These are phyloP conservation scores for Drosophila lutescens DNA, from an alignment of 2,888 invertebrate genomes.

Conservation along the genomic window DNA sequence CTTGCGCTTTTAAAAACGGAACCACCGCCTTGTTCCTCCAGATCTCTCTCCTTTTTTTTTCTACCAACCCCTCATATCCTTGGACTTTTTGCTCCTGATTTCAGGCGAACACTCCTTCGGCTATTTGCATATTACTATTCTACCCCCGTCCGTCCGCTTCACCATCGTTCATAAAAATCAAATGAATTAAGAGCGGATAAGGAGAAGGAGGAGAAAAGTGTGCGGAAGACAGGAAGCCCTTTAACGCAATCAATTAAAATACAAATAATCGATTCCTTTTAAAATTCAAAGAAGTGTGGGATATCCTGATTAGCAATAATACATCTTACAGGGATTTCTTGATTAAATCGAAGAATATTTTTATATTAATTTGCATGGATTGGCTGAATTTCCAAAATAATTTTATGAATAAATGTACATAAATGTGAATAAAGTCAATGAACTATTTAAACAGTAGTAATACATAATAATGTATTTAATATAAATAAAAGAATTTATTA, in stretches of 20 bases:
- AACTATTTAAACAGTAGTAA: too few species aligned
- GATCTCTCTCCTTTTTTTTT: not conserved
- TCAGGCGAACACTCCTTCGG: conserved; percentile 36
- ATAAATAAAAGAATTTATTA: too few species aligned
- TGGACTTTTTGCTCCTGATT: conserved; percentile 7
- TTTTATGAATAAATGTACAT: too few species aligned
- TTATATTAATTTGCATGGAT: not conserved
- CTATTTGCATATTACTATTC: conserved; percentile 43
- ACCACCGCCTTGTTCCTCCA: conserved; percentile 27
- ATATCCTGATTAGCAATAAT: too few species aligned
- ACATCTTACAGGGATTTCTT: too few species aligned
- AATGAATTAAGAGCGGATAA: conserved; percentile 30
- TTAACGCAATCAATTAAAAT: conserved; percentile 19
- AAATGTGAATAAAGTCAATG: too few species aligned
- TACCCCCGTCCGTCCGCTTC: not conserved
- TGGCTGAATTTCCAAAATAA: not conserved
- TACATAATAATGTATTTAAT: too few species aligned
- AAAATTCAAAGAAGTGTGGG: not conserved
- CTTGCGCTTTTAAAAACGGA: conserved; percentile 65
- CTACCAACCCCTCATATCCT: too few species aligned
- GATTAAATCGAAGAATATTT: not conserved
- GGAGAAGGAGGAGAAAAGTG: not conserved
- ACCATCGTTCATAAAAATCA: conserved; percentile 25
- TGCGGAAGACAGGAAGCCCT: not conserved
- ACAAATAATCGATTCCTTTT: conserved; percentile 8